Percentiles rank a stretch among this genome's conserved stretches.
These are phyloP conservation scores for Cosmia pyralina DNA, from an alignment of 2,888 invertebrate species.

Conservation along the genomic window DNA sequence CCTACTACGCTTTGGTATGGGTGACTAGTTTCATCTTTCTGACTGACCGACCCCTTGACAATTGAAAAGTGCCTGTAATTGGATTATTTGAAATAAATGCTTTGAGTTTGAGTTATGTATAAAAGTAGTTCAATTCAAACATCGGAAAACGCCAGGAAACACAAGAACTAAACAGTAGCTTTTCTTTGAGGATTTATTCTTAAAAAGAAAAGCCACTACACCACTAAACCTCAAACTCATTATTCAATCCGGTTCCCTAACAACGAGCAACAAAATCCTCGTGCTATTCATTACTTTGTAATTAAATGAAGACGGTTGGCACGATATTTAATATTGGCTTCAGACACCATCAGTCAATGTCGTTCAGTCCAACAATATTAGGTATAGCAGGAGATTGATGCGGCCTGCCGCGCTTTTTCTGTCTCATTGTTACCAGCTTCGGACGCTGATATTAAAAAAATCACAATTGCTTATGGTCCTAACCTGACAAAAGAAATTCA, in stretches of 20 bases:
- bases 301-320: slow-evolving; percentile 64
- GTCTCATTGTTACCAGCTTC: slow-evolving; percentile 68
- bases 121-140: background rate
- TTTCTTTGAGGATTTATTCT: background rate
- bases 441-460: slow-evolving; percentile 70
- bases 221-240: slow-evolving; percentile 16
- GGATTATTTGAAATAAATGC: too few relatives aligned
- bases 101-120: too few relatives aligned
- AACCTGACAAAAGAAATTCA: background rate
- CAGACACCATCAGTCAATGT: slow-evolving; percentile 71
- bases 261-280: slow-evolving; percentile 50
- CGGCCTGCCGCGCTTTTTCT: slow-evolving; percentile 68
- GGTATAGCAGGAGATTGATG: slow-evolving; percentile 72
- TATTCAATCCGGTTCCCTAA: slow-evolving; percentile 39
- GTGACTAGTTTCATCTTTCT: too few relatives aligned
- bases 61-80: too few relatives aligned
- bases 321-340: slow-evolving; percentile 69
- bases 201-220: slow-evolving; percentile 4
- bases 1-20: too few relatives aligned
- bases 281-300: slow-evolving; percentile 60
- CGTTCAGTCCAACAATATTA: slow-evolving; percentile 69
- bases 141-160: background rate
- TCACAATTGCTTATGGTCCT: slow-evolving; percentile 53
- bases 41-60: too few relatives aligned
- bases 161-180: background rate